These are phyloP conservation scores for Leptinotarsa undecemlineata DNA, from an alignment of 1,140 invertebrate species.

Conservation along the genomic window DNA sequence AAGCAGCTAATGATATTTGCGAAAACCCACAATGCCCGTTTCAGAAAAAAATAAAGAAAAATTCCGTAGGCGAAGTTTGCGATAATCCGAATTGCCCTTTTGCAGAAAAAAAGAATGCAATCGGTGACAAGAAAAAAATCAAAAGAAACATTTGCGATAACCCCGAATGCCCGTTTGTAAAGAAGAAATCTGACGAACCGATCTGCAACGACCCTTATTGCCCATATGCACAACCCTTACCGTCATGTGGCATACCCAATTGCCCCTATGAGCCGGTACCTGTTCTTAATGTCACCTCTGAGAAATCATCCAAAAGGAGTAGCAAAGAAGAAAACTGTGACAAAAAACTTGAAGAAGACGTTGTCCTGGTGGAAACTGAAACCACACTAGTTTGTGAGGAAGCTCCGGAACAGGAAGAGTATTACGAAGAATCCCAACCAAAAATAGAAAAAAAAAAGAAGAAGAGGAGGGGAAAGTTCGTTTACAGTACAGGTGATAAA, in stretches of 20 bases:
- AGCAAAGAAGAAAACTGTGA: background rate
- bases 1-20: slow-evolving; percentile 25
- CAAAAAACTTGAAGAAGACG: background rate
- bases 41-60: slow-evolving; percentile 21
- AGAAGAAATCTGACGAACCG: background rate
- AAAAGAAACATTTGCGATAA: slow-evolving; percentile 33
- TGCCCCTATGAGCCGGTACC: slow-evolving; percentile 36
- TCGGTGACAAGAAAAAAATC: background rate
- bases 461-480: slow-evolving; percentile 42
- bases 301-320: background rate
- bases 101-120: background rate
- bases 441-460: slow-evolving; percentile 28
- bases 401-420: slow-evolving; percentile 19
- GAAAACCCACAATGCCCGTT: slow-evolving; percentile 44
- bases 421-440: slow-evolving; percentile 9
- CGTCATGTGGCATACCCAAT: slow-evolving; percentile 35
- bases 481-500: slow-evolving; percentile 48
- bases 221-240: slow-evolving; percentile 29
- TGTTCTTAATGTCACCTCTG: background rate
- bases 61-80: slow-evolving; percentile 19
- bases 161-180: slow-evolving; percentile 38
- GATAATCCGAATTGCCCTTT: slow-evolving; percentile 39
- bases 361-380: slow-evolving; percentile 9
- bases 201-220: slow-evolving; percentile 31
- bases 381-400: slow-evolving; percentile 17